These are phyloP conservation scores for Aspidapion aeneum DNA, from an alignment of 2,888 invertebrate species.

Conservation along the genomic window DNA sequence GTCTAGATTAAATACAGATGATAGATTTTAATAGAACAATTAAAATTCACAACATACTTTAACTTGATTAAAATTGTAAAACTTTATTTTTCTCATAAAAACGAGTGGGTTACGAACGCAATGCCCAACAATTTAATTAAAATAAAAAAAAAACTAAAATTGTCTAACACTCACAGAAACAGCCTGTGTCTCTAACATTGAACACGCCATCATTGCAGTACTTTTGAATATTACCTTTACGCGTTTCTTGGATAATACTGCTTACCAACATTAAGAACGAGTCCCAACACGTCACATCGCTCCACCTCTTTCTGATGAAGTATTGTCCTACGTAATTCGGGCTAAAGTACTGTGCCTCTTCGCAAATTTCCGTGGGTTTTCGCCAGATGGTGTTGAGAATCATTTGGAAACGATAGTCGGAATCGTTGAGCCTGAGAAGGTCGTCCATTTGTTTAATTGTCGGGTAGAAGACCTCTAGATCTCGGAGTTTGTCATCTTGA, in stretches of 20 bases:
- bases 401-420: slow-evolving; percentile 7
- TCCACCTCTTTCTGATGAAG: slow-evolving; percentile 20
- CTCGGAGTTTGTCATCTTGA: background rate
- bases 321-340: slow-evolving; percentile 20
- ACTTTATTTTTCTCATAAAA: too few species aligned
- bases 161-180: too few species aligned
- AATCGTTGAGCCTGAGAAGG: slow-evolving; percentile 6
- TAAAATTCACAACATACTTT: too few species aligned
- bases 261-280: slow-evolving; percentile 21
- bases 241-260: slow-evolving; percentile 19
- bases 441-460: slow-evolving; percentile 19
- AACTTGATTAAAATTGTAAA: too few species aligned
- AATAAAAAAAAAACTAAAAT: too few species aligned
- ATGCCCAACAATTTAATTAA: too few species aligned
- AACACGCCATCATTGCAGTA: background rate
- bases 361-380: slow-evolving; percentile 17
- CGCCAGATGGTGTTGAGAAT: slow-evolving; percentile 23
- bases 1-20: too few species aligned
- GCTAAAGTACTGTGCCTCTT: slow-evolving; percentile 22
- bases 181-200: background rate
- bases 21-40: too few species aligned
- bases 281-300: slow-evolving; percentile 14
- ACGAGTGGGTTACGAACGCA: too few species aligned
- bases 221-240: slow-evolving; percentile 13
- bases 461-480: background rate